Evolutionary conservation across 2,797 vertebrate species (phyloP).

Genomic region (Menidia menidia): DNA sequence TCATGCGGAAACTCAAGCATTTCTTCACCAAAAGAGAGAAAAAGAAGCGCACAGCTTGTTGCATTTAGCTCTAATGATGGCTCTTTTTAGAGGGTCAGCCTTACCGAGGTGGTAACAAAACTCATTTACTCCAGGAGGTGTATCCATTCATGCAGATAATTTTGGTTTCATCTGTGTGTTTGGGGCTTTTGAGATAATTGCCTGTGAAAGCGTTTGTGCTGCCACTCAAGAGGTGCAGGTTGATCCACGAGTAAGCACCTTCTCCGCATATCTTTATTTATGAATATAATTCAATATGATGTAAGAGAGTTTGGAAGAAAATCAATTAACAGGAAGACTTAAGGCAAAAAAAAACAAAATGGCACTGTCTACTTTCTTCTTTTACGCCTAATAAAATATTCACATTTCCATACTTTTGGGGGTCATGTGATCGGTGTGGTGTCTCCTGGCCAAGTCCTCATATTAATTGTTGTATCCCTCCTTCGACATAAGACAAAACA

Average conservation of each 20-base stretch:
- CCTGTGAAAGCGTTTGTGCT: conserved; percentile 5
- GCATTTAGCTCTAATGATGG: background rate
- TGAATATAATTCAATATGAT: background rate
- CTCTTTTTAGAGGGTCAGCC: conserved; percentile 3
- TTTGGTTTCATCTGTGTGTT: conserved; percentile 14
- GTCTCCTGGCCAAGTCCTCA: background rate
- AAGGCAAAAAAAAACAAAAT: background rate
- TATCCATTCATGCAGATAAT: conserved; percentile 15
- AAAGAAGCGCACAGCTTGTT: background rate
- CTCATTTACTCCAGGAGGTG: conserved; percentile 10
- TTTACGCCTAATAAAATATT: background rate
- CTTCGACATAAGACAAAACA: no score
- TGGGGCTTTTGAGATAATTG: conserved; percentile 7
- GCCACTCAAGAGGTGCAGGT: background rate
- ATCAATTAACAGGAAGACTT: background rate
- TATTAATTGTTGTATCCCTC: no score
- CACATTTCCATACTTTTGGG: background rate
- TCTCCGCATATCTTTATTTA: background rate
- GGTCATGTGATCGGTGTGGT: background rate
- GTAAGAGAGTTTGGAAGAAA: background rate
- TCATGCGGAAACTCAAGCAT: background rate
- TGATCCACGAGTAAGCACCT: background rate
- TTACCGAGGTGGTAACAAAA: conserved; percentile 10
- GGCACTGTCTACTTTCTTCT: background rate
- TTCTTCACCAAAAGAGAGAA: background rate